These are phyloP conservation scores for Caenorhabditis inopinata DNA, from an alignment of 1,140 invertebrate species.

Conservation along the genomic window DNA sequence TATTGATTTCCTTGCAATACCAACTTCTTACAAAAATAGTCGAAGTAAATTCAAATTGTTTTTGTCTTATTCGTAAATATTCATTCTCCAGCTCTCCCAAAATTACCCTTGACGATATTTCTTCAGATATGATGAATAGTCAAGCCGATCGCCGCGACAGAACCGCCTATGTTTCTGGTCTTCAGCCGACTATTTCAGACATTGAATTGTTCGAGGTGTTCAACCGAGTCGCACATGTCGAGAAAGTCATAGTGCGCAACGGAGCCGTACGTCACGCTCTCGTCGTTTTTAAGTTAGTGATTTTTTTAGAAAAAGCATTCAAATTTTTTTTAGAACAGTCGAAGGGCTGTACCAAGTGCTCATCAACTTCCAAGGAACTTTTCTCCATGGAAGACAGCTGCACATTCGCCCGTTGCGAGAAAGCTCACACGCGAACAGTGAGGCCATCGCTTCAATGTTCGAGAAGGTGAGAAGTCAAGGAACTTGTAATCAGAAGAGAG, in stretches of 20 bases:
- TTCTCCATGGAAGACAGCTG: not conserved
- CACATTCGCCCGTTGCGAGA: conserved; percentile 1
- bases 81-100: no score
- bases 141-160: conserved; percentile 9
- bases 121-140: conserved; percentile 22
- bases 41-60: no score
- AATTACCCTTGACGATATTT: no score
- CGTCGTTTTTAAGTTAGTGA: not conserved
- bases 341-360: not conserved
- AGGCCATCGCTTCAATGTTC: not conserved
- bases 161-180: conserved; percentile 1
- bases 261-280: not conserved
- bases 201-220: conserved; percentile 16
- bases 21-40: no score
- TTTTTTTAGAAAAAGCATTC: not conserved
- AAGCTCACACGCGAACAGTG: not conserved
- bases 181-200: not conserved
- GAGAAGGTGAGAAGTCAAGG: not conserved
- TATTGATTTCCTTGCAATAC: no score
- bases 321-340: not conserved
- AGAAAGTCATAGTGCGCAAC: not conserved
- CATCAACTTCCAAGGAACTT: not conserved
- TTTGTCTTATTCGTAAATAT: no score
- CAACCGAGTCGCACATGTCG: not conserved
- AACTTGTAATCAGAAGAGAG: no score